These are phyloP conservation scores for Drosophila novamexicana DNA, from an alignment of 1,140 invertebrate genomes.

Conservation along the genomic window DNA sequence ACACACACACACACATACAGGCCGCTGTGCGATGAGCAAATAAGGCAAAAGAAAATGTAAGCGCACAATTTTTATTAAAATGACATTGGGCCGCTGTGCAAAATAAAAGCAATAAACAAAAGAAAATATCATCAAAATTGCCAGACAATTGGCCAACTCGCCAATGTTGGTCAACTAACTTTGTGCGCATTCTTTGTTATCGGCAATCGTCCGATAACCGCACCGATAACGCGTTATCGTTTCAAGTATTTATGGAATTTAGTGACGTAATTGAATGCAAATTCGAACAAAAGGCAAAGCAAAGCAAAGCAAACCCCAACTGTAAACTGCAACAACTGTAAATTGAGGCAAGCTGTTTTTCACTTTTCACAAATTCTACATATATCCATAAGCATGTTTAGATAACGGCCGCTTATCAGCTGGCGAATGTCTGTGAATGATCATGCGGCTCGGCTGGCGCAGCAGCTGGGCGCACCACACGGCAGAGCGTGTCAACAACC, in stretches of 20 bases:
- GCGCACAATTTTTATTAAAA: conserved; percentile 75
- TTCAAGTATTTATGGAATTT: conserved; percentile 67
- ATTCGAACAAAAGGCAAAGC: background rate
- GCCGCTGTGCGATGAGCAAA: conserved; percentile 53
- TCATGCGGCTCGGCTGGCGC: too few species aligned
- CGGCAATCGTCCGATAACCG: conserved; percentile 8
- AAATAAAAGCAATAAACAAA: conserved; percentile 44
- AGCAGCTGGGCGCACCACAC: too few species aligned
- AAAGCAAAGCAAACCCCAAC: background rate
- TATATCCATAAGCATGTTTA: background rate
- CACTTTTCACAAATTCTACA: background rate
- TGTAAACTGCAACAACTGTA: background rate
- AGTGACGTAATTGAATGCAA: conserved; percentile 67
- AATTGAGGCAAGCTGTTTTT: background rate
- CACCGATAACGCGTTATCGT: conserved; percentile 57
- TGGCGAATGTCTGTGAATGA: too few species aligned
- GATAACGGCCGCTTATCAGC: background rate
- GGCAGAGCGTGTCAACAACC: too few species aligned
- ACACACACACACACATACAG: conserved; percentile 35
- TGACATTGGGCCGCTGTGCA: conserved; percentile 63
- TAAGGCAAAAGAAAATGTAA: conserved; percentile 71
- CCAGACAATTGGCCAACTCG: conserved; percentile 14
- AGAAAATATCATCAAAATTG: conserved; percentile 25
- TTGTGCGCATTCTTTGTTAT: conserved; percentile 37
- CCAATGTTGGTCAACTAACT: conserved; percentile 40